Conservation (phyloP, 2,113 vertebrate species). For the Sclerurus mexicanus region DNA sequence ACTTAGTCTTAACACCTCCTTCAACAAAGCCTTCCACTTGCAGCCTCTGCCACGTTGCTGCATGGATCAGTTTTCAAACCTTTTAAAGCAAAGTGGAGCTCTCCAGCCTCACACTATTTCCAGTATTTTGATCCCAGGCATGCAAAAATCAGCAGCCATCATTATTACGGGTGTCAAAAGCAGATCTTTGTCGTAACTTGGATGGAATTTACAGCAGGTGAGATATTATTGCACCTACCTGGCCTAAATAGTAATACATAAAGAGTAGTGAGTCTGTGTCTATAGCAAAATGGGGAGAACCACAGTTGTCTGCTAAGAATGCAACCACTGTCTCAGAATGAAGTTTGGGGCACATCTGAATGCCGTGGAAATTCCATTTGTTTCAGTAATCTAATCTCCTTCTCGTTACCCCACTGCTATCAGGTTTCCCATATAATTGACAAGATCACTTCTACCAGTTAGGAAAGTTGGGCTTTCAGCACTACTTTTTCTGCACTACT, state of each 20-base stretch:
- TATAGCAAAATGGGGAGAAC: rapidly evolving
- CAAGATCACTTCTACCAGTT: background rate
- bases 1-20: background rate
- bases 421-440: background rate
- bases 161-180: background rate
- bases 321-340: background rate
- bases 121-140: background rate
- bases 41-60: background rate
- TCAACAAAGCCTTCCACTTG: background rate
- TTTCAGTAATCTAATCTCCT: slow-evolving; percentile 44
- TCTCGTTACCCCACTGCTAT: slow-evolving; percentile 18
- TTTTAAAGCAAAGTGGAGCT: background rate
- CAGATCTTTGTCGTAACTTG: background rate
- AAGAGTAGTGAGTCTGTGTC: background rate
- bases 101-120: background rate
- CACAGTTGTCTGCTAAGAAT: background rate
- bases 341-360: background rate
- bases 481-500: background rate
- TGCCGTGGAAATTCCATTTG: slow-evolving; percentile 43
- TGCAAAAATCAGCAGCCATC: background rate
- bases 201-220: background rate
- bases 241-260: background rate
- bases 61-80: background rate
- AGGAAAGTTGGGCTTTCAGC: background rate
- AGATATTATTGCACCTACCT: background rate